Evolutionary conservation across 2,113 vertebrate species (phyloP).

Genomic region (Gobiocypris rarus): DNA sequence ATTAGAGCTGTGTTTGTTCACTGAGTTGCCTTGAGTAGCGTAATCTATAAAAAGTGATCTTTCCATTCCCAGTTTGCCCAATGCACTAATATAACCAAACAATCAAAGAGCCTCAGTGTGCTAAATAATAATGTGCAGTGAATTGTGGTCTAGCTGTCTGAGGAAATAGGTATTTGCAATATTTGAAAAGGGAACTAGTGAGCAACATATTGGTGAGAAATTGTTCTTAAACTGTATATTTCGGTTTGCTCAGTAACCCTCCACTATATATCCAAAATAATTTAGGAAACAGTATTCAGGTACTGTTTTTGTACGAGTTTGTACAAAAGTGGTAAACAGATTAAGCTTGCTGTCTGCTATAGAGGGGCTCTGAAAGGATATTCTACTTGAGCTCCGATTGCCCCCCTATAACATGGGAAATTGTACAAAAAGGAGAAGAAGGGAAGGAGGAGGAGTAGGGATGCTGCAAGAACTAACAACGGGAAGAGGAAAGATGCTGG

Average conservation of each 20-base stretch:
- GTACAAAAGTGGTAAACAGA: too few species aligned
- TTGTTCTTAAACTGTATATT: background rate
- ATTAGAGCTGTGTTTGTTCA: background rate
- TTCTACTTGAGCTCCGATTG: too few species aligned
- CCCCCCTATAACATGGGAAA: too few species aligned
- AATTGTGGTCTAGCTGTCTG: constrained; percentile 13
- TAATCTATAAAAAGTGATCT: background rate
- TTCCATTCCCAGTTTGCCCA: constrained; percentile 1
- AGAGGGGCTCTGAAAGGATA: too few species aligned
- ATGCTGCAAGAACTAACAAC: too few species aligned
- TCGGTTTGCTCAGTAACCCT: background rate
- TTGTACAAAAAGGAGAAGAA: too few species aligned
- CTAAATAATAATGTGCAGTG: constrained; percentile 27
- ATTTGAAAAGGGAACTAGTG: background rate
- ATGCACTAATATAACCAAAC: background rate
- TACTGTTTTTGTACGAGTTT: too few species aligned
- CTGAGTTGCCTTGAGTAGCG: background rate
- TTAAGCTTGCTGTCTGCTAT: too few species aligned
- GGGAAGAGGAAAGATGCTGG: too few species aligned
- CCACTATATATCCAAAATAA: background rate
- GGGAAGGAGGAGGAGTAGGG: too few species aligned
- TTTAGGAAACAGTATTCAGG: too few species aligned
- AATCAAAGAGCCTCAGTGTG: background rate
- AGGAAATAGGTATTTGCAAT: background rate
- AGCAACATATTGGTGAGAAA: background rate